Base-by-base conservation (phyloP, 1,140 invertebrate genomes). In the Heliconius himera region DNA sequence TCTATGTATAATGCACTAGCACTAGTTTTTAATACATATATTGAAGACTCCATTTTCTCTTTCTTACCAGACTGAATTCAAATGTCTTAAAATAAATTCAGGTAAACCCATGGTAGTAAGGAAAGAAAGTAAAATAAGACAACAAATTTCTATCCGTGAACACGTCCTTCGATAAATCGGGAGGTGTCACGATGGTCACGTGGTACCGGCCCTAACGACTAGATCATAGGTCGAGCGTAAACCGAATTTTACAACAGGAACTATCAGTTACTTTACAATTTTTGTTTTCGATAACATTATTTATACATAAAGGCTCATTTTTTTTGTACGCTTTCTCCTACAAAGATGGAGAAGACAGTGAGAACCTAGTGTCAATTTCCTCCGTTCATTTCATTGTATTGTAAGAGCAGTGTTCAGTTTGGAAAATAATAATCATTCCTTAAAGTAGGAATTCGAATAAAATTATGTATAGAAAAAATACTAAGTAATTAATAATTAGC, bases 191-290 rank as follows among this genome's bases (percentile, higher is more conserved):
- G 29, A 13, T 66, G 74, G 38, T 76, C 74, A 76, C 74, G 74
- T 74, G 60, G 73, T 66, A 56, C 54, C 8, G 29, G 38, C 46
- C 60, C 74, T 76, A 76, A 76, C 74, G 74, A 76, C 60, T 70
- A 76, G 74, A 70, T 41, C 51, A 76, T 41, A 70, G 60, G 38
- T 76, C 74, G 56, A 46, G 74, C 36, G 60, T 72, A 38, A 72
- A 60, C 77, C 29, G 11, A 66, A 49, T 22, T n/a, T 66, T 78
- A 78, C 74, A 77, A 78, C 74, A 81, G 76, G 70, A 78, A 73
- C 75, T 74, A 60, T 41, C 33, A 81, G 66, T 73, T 81, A 73
- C 51, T 81, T 78, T 71, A 71, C 38, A 76, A 66, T 26, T 60
- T 60, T 16, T 26, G 3, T 26, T 56, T 66, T 66, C 5, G 3